Base-by-base conservation (phyloP, 2,888 invertebrate genomes). In the Heteropelma amictum region DNA sequence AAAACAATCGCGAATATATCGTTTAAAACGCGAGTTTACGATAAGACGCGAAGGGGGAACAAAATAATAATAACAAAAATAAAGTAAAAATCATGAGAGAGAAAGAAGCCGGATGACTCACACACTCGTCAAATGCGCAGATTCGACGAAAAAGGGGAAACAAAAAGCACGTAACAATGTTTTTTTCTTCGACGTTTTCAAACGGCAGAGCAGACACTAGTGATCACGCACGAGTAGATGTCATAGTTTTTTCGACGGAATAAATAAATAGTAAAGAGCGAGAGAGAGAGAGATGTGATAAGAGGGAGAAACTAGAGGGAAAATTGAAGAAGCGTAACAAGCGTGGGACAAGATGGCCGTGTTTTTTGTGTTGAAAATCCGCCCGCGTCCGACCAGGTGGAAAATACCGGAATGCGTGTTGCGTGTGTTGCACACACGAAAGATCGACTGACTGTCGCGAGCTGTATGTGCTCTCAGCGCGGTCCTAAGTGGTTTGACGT, bases 401-500 rank as follows among this genome's bases (percentile, higher is more conserved):
- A 86, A 87, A 86, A 85, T 84, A 83, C 85, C 85, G 85, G 85
- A 86, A 86, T 85, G 81, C 65, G 76, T 71, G 74, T 71, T 70
- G 75, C 78, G 80, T 80, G 70, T 72, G 51, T 69, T 80, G 81
- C 80, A 51, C n/a, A 64, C 51, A 53, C 40, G 51, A 85, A 85
- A 86, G 85, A 86, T 85, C 86, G 86, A 86, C 85, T 84, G 86
- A 85, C 86, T 84, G 82, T 53, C 38, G 79, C 85, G 83, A 81
- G 82, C 38, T 64, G 51, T 35, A 49, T 72, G 74, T 28, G 51
- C 60, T 68, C 76, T 75, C 63, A 54, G 58, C 79, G 83, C 85
- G 85, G 82, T 83, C 82, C 86, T 86, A 87, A 87, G 86, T 87
- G 85, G 84, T 86, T 86, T 86, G 86, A 86, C 85, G 86, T 86